These are phyloP conservation scores for Chrysocyon brachyurus DNA, from an alignment of 2,797 vertebrate species.

Conservation along the genomic window DNA sequence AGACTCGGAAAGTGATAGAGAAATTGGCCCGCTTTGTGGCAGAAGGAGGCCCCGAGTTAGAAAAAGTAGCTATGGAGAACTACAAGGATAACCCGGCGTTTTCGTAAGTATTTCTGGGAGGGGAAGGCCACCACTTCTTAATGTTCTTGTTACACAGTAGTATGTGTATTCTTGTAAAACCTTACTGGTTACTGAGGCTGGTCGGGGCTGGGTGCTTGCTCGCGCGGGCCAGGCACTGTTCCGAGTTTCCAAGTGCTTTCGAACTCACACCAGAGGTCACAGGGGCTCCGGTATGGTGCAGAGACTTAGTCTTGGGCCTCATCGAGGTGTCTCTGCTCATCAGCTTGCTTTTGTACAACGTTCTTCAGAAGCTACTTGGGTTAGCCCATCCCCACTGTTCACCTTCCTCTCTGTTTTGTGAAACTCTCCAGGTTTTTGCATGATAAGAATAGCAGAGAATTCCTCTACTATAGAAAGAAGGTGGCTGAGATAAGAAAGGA, in stretches of 20 bases:
- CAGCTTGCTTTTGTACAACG: background rate
- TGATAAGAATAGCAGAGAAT: slow-evolving; percentile 95
- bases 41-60: slow-evolving; percentile 96
- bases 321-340: background rate
- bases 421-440: slow-evolving; percentile 93
- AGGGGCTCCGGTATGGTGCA: accelerated
- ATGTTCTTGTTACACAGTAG: background rate
- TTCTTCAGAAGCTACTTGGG: background rate
- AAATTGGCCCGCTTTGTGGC: slow-evolving; percentile 98
- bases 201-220: slow-evolving; percentile 23
- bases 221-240: background rate
- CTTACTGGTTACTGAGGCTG: background rate
- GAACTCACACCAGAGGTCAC: background rate
- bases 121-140: background rate
- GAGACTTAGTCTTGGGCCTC: background rate
- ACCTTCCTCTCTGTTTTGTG: background rate
- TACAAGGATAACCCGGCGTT: slow-evolving; percentile 97
- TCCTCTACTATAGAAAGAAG: slow-evolving; percentile 98
- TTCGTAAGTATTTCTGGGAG: slow-evolving; percentile 90
- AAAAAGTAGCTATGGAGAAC: slow-evolving; percentile 96
- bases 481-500: slow-evolving; percentile 93
- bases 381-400: background rate
- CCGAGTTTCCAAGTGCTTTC: background rate
- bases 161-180: background rate
- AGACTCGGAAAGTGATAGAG: slow-evolving; percentile 95